Evolutionary conservation across 2,113 vertebrate species (phyloP).

Genomic region (Grammomys dolichurus): DNA sequence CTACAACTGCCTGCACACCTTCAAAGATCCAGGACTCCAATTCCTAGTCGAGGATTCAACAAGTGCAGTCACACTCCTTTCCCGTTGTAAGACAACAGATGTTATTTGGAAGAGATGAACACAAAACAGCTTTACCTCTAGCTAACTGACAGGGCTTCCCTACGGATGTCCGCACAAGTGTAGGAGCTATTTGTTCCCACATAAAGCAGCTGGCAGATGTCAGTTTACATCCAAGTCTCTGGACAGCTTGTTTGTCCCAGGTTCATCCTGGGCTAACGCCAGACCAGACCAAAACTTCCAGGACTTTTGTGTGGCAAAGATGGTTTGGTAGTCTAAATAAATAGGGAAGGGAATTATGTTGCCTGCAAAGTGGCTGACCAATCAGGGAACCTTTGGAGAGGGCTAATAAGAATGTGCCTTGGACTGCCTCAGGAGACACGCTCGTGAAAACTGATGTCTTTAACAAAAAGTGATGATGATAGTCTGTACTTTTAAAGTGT

Average conservation of each 20-base stretch:
- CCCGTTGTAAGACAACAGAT: background rate
- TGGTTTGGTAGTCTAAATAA: slow-evolving; percentile 25
- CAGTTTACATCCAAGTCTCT: background rate
- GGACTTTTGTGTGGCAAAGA: background rate
- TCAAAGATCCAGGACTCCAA: background rate
- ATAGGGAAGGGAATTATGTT: slow-evolving; percentile 1
- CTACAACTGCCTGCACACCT: background rate
- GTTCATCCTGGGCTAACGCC: slow-evolving; percentile 14
- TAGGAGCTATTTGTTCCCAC: background rate
- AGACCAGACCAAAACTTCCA: background rate
- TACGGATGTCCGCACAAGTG: background rate
- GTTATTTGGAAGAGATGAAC: background rate
- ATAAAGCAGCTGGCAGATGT: background rate
- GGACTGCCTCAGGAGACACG: background rate
- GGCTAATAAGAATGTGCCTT: background rate
- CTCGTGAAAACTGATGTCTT: background rate
- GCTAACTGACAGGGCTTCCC: background rate
- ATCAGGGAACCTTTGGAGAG: background rate
- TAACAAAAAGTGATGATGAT: background rate
- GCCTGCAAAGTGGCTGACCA: background rate
- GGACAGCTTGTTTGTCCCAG: background rate
- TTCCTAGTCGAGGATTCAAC: background rate
- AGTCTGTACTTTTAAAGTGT: slow-evolving; percentile 36
- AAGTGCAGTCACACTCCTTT: background rate
- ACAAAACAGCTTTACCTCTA: background rate